A percentile compares a stretch with the other conserved stretches of the same genome.
Conservation (phyloP, 2,888 invertebrate genomes). For the Argynnis bischoffii region DNA sequence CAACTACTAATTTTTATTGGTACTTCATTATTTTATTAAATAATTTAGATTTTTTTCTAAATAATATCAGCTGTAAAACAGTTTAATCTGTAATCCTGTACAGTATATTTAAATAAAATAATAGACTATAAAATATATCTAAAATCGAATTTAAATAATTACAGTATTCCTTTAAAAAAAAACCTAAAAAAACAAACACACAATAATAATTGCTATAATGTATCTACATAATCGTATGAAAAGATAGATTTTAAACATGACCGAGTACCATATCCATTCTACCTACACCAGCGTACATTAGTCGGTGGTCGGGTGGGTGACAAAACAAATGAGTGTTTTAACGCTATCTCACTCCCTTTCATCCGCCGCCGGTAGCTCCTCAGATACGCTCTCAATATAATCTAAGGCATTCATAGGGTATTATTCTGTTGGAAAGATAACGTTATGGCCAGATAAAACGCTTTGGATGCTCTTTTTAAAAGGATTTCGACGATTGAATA, state of each 20-base stretch:
- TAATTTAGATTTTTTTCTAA: too few relatives aligned
- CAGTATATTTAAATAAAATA: too few relatives aligned
- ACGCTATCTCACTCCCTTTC: slow-evolving; percentile 71
- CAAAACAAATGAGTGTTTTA: slow-evolving; percentile 83
- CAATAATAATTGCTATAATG: too few relatives aligned
- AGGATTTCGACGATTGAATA: slow-evolving; percentile 25
- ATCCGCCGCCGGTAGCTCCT: slow-evolving; percentile 57
- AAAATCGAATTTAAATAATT: too few relatives aligned
- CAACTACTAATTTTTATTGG: too few relatives aligned
- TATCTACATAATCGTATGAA: not conserved
- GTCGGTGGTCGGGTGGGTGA: slow-evolving; percentile 64
- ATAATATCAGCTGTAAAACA: too few relatives aligned
- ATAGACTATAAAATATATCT: too few relatives aligned
- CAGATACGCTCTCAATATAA: slow-evolving; percentile 48
- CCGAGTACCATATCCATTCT: slow-evolving; percentile 32
- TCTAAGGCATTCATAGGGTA: slow-evolving; percentile 45
- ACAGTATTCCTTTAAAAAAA: too few relatives aligned
- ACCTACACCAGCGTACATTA: slow-evolving; percentile 44
- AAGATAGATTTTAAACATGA: not conserved
- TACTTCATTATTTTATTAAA: too few relatives aligned
- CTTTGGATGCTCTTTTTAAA: slow-evolving; percentile 29
- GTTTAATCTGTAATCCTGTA: too few relatives aligned
- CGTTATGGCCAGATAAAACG: slow-evolving; percentile 28
- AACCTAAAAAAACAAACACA: too few relatives aligned
- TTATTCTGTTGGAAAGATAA: slow-evolving; percentile 38